phyloP scores from a whole-genome alignment of 2,888 invertebrate species.

The Eilema griseolum region DNA sequence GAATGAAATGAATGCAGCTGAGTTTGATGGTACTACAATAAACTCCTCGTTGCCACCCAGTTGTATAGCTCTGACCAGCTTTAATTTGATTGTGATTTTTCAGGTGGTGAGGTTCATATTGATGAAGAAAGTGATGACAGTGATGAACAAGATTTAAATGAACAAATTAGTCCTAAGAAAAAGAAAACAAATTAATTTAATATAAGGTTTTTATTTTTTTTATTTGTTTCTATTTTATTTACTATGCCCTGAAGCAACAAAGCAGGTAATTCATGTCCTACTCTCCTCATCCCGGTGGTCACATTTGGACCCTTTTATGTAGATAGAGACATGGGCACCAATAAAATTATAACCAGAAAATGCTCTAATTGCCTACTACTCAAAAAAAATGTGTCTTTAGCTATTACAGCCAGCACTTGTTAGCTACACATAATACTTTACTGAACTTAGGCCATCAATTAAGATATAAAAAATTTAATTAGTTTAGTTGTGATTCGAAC shows the following conservation, averaged over 20 bases:
- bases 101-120: slow-evolving; percentile 42
- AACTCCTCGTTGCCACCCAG: not conserved
- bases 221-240: not conserved
- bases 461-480: too few species aligned
- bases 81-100: slow-evolving; percentile 10
- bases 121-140: slow-evolving; percentile 55
- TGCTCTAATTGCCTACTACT: too few species aligned
- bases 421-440: too few species aligned
- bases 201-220: not conserved
- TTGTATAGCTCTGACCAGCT: not conserved
- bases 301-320: not conserved
- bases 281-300: not conserved
- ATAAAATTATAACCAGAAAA: too few species aligned
- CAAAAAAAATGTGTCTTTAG: too few species aligned
- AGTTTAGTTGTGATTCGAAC: too few species aligned
- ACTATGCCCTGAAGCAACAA: not conserved
- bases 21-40: not conserved
- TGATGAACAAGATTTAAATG: slow-evolving; percentile 58
- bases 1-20: too few species aligned
- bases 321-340: not conserved
- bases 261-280: not conserved
- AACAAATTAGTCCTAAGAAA: slow-evolving; percentile 61
- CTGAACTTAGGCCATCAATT: too few species aligned
- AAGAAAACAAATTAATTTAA: slow-evolving; percentile 56
- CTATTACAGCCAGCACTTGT: too few species aligned